These are phyloP conservation scores for Morelia viridis DNA, from an alignment of 2,797 vertebrate genomes.

Conservation along the genomic window DNA sequence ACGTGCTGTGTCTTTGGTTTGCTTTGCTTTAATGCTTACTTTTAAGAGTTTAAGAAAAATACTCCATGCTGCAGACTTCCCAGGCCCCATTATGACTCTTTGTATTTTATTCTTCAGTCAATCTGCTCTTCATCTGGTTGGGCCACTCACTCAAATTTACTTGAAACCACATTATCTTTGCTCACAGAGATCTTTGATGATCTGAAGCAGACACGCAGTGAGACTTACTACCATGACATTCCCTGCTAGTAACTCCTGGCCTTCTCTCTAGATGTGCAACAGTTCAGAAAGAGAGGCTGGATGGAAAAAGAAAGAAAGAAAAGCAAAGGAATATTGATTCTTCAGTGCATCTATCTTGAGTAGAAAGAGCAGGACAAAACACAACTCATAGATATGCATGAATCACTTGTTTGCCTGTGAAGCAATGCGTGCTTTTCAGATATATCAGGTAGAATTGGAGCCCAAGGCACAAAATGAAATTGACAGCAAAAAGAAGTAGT, in stretches of 20 bases:
- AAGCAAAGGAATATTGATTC: not conserved
- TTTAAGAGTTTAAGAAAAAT: constrained; percentile 11
- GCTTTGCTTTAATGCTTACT: constrained; percentile 38
- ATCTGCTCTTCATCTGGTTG: not conserved
- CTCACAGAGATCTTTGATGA: not conserved
- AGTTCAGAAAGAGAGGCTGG: not conserved
- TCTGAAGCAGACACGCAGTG: not conserved
- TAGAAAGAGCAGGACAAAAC: no score
- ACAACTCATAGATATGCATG: no score
- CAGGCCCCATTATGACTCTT: not conserved
- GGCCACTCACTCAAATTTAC: not conserved
- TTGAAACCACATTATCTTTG: not conserved
- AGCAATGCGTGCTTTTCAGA: constrained; percentile 40
- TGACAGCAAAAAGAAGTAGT: constrained; percentile 26
- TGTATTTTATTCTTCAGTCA: not conserved
- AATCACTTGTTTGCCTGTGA: constrained; percentile 8
- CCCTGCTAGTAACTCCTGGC: no score
- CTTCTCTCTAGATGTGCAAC: not conserved
- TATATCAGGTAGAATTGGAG: not conserved
- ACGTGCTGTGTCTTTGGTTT: constrained; percentile 25
- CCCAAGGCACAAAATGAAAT: constrained; percentile 58
- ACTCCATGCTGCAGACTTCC: constrained; percentile 11
- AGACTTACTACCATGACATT: not conserved
- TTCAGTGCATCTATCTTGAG: not conserved
- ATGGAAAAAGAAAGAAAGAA: not conserved